A percentile compares a stretch with the other conserved stretches of the same genome.
Conservation (phyloP, 2,888 invertebrate genomes). For the Lydus trimaculatus region DNA sequence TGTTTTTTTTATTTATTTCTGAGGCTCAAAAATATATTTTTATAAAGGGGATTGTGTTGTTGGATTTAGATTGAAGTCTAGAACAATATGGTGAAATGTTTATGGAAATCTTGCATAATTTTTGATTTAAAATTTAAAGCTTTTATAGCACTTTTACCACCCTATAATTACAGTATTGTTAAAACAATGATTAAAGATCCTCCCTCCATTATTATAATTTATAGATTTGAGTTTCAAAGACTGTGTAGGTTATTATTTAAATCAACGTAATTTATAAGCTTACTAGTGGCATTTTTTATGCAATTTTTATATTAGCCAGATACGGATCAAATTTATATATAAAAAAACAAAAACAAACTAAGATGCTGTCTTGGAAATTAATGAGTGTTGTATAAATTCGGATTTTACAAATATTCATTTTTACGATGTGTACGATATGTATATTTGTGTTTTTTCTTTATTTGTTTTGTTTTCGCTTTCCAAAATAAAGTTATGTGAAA, state of each 20-base stretch:
- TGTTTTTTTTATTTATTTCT: slow-evolving; percentile 2
- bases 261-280: slow-evolving; percentile 27
- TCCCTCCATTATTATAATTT: slow-evolving; percentile 26
- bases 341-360: slow-evolving; percentile 16
- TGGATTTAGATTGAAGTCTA: slow-evolving; percentile 12
- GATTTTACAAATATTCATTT: neutral
- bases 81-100: slow-evolving; percentile 17
- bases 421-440: slow-evolving; percentile 32
- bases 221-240: slow-evolving; percentile 25
- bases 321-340: slow-evolving; percentile 11
- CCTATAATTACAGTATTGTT: slow-evolving; percentile 22
- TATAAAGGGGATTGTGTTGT: slow-evolving; percentile 12
- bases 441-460: slow-evolving; percentile 32
- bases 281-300: slow-evolving; percentile 34
- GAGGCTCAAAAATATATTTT: slow-evolving; percentile 27
- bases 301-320: slow-evolving; percentile 24
- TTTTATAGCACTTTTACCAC: slow-evolving; percentile 16
- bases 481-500: slow-evolving; percentile 30
- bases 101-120: slow-evolving; percentile 28
- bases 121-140: neutral
- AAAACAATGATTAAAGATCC: slow-evolving; percentile 14
- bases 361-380: slow-evolving; percentile 16
- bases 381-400: neutral
- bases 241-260: slow-evolving; percentile 32
- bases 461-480: slow-evolving; percentile 34